Evolutionary conservation across 2,888 invertebrate genomes (phyloP).

Genomic region (Ophion obscuratus): DNA sequence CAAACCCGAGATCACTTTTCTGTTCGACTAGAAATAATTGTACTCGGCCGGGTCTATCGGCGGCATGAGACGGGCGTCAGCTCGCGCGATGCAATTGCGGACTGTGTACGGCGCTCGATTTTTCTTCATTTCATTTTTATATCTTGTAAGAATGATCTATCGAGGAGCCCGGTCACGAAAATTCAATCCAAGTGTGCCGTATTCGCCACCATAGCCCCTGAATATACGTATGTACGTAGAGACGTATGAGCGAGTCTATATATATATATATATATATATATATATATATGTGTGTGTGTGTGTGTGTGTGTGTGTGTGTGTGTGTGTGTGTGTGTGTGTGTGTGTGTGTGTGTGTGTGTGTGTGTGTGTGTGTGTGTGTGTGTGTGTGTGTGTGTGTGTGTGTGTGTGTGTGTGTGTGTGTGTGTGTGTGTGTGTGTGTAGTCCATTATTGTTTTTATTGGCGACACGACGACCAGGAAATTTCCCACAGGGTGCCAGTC

Average conservation of each 20-base stretch:
- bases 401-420: background rate
- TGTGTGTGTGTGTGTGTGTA: background rate
- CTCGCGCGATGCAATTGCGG: conserved; percentile 33
- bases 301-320: background rate
- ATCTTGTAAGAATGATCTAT: conserved; percentile 32
- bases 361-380: background rate
- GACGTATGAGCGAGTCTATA: background rate
- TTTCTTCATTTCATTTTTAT: conserved; percentile 4
- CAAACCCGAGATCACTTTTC: conserved; percentile 59
- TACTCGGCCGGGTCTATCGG: conserved; percentile 33
- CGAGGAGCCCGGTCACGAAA: conserved; percentile 57
- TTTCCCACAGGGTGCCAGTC: too few relatives aligned
- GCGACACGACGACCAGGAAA: conserved; percentile 26
- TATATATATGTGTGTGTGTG: background rate
- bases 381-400: background rate
- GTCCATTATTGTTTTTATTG: conserved; percentile 53
- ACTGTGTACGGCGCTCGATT: conserved; percentile 22
- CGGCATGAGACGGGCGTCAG: conserved; percentile 35
- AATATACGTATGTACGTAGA: background rate
- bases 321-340: background rate
- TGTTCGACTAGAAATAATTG: conserved; percentile 70
- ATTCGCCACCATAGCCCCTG: background rate
- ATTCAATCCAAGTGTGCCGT: conserved; percentile 46
- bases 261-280: background rate
- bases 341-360: background rate